Percentiles rank a stretch among this genome's conserved stretches.
phyloP scores from a whole-genome alignment of 2,797 vertebrate genomes.

The Anabacerthia variegaticeps region DNA sequence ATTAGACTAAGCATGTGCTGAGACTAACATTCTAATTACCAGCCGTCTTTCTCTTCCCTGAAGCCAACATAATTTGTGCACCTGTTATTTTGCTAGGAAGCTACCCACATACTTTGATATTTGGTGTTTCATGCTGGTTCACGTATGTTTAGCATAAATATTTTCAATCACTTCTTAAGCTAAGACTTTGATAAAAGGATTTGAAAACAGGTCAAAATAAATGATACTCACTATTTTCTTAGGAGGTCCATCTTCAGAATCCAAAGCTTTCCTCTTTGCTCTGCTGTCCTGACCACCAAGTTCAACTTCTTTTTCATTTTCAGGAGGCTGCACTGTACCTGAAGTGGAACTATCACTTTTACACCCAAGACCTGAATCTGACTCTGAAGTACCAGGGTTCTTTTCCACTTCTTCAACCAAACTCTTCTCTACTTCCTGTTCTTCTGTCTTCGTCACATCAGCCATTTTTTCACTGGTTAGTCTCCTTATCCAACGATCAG shows the following conservation, averaged over 20 bases:
- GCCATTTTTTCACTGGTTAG: slow-evolving; percentile 46
- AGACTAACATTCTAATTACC: not conserved
- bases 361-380: not conserved
- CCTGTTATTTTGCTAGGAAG: not conserved
- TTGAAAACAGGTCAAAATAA: not conserved
- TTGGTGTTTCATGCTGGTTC: not conserved
- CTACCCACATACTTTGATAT: not conserved
- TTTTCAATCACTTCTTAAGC: not conserved
- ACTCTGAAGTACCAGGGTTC: not conserved
- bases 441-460: slow-evolving; percentile 47
- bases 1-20: not conserved
- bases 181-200: not conserved
- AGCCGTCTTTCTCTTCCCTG: not conserved
- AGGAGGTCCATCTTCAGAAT: slow-evolving; percentile 31
- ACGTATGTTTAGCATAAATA: not conserved
- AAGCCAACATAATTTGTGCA: not conserved
- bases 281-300: not conserved
- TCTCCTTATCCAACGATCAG: not conserved
- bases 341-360: slow-evolving; percentile 20
- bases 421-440: slow-evolving; percentile 42
- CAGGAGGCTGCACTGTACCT: not conserved
- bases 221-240: slow-evolving; percentile 55
- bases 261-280: slow-evolving; percentile 33
- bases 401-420: slow-evolving; percentile 50
- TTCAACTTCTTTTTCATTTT: slow-evolving; percentile 6